Evolutionary conservation across 35 echinoderm and acorn worm genomes (phyloP).

Genomic region (Amphiura filiformis): DNA sequence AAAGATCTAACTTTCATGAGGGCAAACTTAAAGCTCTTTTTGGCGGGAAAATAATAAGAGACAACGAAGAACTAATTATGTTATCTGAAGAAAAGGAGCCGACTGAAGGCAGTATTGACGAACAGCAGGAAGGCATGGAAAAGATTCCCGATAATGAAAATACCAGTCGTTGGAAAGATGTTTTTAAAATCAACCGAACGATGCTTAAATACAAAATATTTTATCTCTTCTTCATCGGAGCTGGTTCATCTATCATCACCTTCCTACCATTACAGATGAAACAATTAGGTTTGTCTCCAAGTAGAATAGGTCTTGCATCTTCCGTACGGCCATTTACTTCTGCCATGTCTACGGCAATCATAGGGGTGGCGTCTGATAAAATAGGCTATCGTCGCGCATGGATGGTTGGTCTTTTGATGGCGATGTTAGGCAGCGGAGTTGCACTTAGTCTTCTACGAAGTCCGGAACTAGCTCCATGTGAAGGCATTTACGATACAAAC

Average conservation of each 20-base stretch:
- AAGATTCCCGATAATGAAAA: no score
- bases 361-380: neutral
- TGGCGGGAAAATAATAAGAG: no score
- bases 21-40: no score
- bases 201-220: neutral
- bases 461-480: neutral
- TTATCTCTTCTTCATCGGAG: neutral
- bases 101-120: no score
- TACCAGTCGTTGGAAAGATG: no score
- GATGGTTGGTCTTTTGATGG: neutral
- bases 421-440: neutral
- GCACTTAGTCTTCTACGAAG: neutral
- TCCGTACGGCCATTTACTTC: neutral
- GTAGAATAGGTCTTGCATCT: neutral
- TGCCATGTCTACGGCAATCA: neutral
- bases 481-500: neutral
- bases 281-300: neutral
- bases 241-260: neutral
- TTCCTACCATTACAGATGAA: neutral
- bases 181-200: neutral
- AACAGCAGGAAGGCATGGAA: no score
- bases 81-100: no score
- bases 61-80: no score
- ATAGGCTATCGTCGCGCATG: neutral
- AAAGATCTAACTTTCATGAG: no score